Conservation (phyloP, 2,113 vertebrate species). For the Ascaphus truei region DNA sequence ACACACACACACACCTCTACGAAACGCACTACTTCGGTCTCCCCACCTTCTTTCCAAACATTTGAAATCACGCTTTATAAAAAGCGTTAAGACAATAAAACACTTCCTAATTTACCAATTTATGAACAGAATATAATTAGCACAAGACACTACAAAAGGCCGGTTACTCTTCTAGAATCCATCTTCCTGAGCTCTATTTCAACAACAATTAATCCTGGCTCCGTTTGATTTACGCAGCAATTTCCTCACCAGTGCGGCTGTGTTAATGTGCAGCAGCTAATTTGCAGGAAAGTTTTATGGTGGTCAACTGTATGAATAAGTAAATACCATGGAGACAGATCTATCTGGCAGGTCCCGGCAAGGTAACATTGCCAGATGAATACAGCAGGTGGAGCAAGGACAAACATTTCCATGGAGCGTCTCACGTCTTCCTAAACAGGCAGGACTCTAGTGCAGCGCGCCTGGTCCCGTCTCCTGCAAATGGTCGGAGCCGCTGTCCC, state of each 20-base stretch:
- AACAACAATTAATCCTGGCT: background rate
- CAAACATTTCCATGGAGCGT: no score
- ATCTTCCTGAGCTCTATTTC: no score
- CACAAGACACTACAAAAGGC: background rate
- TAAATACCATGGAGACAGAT: background rate
- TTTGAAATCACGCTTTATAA: no score
- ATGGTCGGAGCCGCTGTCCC: no score
- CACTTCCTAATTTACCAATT: no score
- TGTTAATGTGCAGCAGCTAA: background rate
- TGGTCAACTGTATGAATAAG: slow-evolving; percentile 9
- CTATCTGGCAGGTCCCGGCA: background rate
- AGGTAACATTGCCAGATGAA: background rate
- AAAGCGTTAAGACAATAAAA: no score
- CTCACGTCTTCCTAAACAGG: no score
- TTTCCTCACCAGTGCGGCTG: background rate
- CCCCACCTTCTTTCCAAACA: no score
- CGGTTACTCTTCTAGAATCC: background rate
- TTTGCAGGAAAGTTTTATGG: slow-evolving; percentile 28
- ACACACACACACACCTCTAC: no score
- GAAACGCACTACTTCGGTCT: no score
- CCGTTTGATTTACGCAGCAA: slow-evolving; percentile 16
- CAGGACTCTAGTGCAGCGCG: no score
- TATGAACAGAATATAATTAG: slow-evolving; percentile 1
- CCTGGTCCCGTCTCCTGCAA: no score
- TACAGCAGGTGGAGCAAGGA: background rate